Evolutionary conservation across 1,140 invertebrate species (phyloP).

Genomic region (Drosophila neocordata): DNA sequence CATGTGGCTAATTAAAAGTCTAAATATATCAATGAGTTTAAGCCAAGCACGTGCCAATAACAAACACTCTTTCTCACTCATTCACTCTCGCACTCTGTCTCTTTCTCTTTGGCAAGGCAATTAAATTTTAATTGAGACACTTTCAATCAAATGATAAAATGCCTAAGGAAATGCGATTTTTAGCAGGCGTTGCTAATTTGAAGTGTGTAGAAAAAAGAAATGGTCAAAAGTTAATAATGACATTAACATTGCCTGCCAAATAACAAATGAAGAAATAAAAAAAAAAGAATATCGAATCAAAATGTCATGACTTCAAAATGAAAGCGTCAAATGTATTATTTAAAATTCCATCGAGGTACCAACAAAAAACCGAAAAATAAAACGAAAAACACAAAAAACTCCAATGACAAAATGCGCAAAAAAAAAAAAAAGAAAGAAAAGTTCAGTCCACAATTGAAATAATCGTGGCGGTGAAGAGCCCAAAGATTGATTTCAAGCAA

Average conservation of each 20-base stretch:
- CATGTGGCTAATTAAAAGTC: conserved; percentile 25
- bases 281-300: conserved; percentile 37
- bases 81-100: neutral
- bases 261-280: neutral
- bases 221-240: conserved; percentile 65
- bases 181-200: conserved; percentile 58
- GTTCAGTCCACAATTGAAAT: conserved; percentile 15
- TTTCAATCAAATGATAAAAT: conserved; percentile 49
- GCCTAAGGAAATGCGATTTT: conserved; percentile 40
- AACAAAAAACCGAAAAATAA: conserved; percentile 26
- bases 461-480: conserved; percentile 6
- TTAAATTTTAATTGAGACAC: conserved; percentile 72
- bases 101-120: conserved; percentile 41
- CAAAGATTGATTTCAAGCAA: conserved; percentile 68
- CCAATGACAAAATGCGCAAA: conserved; percentile 19
- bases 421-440: conserved; percentile 41
- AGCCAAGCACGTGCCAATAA: neutral
- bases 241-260: conserved; percentile 41
- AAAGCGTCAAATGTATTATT: conserved; percentile 70
- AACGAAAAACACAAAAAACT: conserved; percentile 16
- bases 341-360: conserved; percentile 57
- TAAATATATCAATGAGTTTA: conserved; percentile 8
- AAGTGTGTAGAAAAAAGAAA: conserved; percentile 56
- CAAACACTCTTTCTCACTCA: neutral
- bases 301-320: conserved; percentile 53